Conservation (phyloP, 64 coral and sea anemone genomes). For the Pachyseris speciosa region DNA sequence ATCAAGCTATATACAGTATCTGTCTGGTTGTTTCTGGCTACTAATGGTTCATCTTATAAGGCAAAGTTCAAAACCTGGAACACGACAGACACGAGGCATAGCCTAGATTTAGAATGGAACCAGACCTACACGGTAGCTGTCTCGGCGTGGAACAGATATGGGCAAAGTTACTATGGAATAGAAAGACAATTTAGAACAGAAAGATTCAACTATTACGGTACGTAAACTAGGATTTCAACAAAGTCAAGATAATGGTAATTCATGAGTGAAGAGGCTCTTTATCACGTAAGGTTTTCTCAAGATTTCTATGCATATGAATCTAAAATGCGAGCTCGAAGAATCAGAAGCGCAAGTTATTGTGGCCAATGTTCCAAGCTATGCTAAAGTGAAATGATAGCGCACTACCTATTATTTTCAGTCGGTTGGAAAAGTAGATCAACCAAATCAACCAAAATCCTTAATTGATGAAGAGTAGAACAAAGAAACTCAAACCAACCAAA, state of each 20-base stretch:
- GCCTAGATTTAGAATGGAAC: neutral
- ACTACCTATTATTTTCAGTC: too few species aligned
- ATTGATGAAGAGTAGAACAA: too few species aligned
- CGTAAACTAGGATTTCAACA: too few species aligned
- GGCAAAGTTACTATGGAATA: neutral
- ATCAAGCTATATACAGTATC: neutral
- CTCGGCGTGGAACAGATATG: slow-evolving; percentile 27
- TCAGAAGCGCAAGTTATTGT: too few species aligned
- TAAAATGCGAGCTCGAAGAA: too few species aligned
- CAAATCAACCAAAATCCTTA: too few species aligned
- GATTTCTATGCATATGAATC: too few species aligned
- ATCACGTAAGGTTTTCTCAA: neutral
- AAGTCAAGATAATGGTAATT: neutral
- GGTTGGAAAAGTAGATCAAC: too few species aligned
- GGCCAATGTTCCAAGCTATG: too few species aligned
- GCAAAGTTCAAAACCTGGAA: neutral
- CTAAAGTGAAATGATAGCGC: too few species aligned
- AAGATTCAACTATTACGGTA: neutral
- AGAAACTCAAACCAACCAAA: too few species aligned
- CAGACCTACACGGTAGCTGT: neutral
- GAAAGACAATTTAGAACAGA: neutral
- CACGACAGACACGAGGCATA: neutral
- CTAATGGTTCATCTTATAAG: neutral
- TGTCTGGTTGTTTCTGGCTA: neutral
- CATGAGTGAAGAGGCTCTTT: neutral